Percentiles rank a stretch among this genome's conserved stretches.
Evolutionary conservation across 2,888 invertebrate species (phyloP).

Genomic region (Lottia gigantea): DNA sequence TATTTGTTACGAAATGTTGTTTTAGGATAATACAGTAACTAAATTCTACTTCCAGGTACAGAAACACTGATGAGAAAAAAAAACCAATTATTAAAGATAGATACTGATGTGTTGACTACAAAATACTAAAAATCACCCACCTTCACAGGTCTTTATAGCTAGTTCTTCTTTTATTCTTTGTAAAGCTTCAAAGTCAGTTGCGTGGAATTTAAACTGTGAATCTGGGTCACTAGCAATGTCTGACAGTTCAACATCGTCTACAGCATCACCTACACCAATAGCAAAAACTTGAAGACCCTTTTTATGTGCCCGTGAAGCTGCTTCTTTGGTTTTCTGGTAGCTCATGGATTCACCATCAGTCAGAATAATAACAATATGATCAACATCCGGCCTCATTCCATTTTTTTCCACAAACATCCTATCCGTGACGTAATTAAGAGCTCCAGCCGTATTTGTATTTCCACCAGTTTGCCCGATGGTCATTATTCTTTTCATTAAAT

Average conservation of each 20-base stretch:
- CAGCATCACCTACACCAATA: conserved; percentile 47
- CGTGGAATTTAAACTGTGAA: conserved; percentile 2
- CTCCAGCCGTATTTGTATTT: conserved; percentile 50
- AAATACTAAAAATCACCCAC: conserved; percentile 25
- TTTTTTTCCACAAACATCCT: conserved; percentile 39
- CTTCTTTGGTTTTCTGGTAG: conserved; percentile 34
- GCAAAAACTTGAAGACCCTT: conserved; percentile 49
- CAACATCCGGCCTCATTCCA: conserved; percentile 38
- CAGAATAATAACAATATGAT: conserved; percentile 54
- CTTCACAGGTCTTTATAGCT: conserved; percentile 27
- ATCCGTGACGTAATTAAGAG: conserved; percentile 39
- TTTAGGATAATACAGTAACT: too few relatives aligned
- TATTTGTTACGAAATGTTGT: conserved; percentile 9
- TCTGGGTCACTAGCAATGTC: conserved; percentile 11
- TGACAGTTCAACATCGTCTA: conserved; percentile 3
- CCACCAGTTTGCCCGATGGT: conserved; percentile 34
- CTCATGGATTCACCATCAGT: conserved; percentile 60
- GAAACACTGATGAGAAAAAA: too few relatives aligned
- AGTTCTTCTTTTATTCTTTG: conserved; percentile 14
- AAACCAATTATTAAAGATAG: too few relatives aligned
- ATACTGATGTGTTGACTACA: too few relatives aligned
- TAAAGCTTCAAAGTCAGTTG: background rate
- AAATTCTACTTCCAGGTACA: too few relatives aligned
- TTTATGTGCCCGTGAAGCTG: conserved; percentile 41
- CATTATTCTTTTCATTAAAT: conserved; percentile 33